Base-by-base conservation (phyloP, 92 coral and sea anemone species). In the Bergia puertoricense region DNA sequence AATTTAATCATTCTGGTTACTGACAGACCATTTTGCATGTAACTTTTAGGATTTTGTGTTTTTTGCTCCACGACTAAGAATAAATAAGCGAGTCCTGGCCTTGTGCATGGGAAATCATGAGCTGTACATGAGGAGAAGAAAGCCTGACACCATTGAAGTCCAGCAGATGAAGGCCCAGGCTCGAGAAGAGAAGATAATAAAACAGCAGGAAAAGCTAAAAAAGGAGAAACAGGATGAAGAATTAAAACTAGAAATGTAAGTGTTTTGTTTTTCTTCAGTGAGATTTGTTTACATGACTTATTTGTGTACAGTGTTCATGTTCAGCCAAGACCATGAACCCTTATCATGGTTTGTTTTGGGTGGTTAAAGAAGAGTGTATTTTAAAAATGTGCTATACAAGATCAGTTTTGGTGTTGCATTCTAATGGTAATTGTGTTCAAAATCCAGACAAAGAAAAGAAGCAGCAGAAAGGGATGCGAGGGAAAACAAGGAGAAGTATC, bases 71-170 rank as follows among this genome's bases (percentile, higher is more conserved):
- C 93, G 97, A 13, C 91, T 96, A 85, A 92, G 99, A 48, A 92
- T 91, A 75, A 93, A 93, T 90, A 96, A 94, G 90, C 96, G 97
- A 38, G 88, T 96, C 50, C 86, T 96, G 89, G 98, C 97, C 36
- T 90, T 96, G 81, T 96, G 99, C 79, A 96, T 96, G 99, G 99
- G 99, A 7, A 96, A 96, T 92, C 99, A 96, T 51, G 99, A 96
- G 74, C 89, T 96, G 79, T 96, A 95, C 93, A 95, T 96, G 98
- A 91, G 99, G 67, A 91, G 99, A 37, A 86, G 99, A 69, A 94
- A 92, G 76, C 96, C 95, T 41, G 99, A 96, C 90, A 93, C 99
- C 6, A 96, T 96, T 92, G 99, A 96, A 89, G 95, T 96, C 1
- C 99, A 96, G 82, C 99, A 96, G 77, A 96, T 96, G 99, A 96